phyloP scores from a whole-genome alignment of 1,140 invertebrate genomes.

The Philaenus spumarius region DNA sequence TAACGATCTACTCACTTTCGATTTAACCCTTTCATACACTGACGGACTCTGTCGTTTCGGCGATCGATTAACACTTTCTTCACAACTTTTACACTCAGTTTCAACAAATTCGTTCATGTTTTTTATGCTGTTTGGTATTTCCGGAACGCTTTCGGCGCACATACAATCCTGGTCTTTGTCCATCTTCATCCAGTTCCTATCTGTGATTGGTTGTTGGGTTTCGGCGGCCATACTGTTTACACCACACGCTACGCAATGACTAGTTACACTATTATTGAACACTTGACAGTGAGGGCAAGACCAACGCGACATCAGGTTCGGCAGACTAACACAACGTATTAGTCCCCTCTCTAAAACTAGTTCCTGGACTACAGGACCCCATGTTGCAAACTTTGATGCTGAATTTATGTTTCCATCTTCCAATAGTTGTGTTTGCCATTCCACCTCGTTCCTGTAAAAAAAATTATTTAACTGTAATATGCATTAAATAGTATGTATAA shows the following conservation, averaged over 20 bases:
- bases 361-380: too few relatives aligned
- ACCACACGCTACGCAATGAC: constrained; percentile 26
- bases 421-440: too few relatives aligned
- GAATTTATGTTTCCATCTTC: too few relatives aligned
- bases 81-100: too few relatives aligned
- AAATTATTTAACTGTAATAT: too few relatives aligned
- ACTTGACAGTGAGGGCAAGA: constrained; percentile 33
- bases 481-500: too few relatives aligned
- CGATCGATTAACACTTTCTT: constrained; percentile 34
- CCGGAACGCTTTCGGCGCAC: too few relatives aligned
- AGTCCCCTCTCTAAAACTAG: too few relatives aligned
- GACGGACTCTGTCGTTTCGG: constrained; percentile 47
- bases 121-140: background rate
- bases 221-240: constrained; percentile 14
- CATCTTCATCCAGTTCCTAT: too few relatives aligned
- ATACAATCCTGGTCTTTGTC: too few relatives aligned
- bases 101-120: constrained; percentile 19
- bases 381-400: too few relatives aligned
- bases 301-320: constrained; percentile 30
- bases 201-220: background rate
- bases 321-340: constrained; percentile 23
- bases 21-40: constrained; percentile 53
- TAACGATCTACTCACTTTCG: constrained; percentile 48
- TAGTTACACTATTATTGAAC: constrained; percentile 31
- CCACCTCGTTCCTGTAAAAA: too few relatives aligned